phyloP scores from a whole-genome alignment of 2,888 invertebrate species.

The Tipula lateralis region DNA sequence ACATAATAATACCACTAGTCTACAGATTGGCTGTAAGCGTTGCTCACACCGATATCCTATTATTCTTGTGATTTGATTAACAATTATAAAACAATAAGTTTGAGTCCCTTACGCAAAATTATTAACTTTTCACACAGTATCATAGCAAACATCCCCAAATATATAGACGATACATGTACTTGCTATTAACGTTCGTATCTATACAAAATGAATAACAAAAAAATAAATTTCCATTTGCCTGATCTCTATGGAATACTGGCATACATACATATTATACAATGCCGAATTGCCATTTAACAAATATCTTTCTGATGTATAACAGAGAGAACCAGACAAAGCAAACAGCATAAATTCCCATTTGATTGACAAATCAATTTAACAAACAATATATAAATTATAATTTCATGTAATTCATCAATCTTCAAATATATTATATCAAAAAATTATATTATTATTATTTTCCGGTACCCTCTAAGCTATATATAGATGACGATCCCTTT shows the following conservation, averaged over 20 bases:
- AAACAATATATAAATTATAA: constrained; percentile 19
- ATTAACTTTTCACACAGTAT: not conserved
- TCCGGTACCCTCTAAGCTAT: not conserved
- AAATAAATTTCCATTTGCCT: not conserved
- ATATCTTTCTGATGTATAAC: not conserved
- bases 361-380: constrained; percentile 19
- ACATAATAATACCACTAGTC: too few species aligned
- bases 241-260: not conserved
- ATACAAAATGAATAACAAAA: not conserved
- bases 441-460: not conserved
- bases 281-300: not conserved
- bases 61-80: not conserved
- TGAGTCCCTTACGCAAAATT: constrained; percentile 1
- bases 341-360: not conserved
- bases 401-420: constrained; percentile 24
- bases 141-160: not conserved
- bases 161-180: not conserved
- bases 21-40: not conserved
- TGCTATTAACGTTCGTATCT: not conserved
- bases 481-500: not conserved
- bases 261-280: not conserved
- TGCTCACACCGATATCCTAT: not conserved
- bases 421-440: constrained; percentile 24
- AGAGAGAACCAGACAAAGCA: not conserved
- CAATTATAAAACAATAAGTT: constrained; percentile 5